Conservation (phyloP, 2,797 vertebrate genomes). For the Bovichtus variegatus region DNA sequence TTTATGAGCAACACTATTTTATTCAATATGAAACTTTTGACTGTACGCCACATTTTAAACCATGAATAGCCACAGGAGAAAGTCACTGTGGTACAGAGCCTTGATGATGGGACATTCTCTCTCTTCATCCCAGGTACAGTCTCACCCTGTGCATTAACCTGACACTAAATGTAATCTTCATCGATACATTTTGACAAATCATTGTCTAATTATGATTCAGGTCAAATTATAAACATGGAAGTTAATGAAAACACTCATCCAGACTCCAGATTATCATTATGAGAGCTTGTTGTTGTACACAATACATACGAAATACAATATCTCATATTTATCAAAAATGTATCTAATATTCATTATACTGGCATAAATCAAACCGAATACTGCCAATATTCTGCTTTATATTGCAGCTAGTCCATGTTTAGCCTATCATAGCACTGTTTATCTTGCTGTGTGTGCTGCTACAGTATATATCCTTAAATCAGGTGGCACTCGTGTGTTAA, state of each 20-base stretch:
- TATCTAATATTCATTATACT: not conserved
- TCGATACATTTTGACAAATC: too few species aligned
- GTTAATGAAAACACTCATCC: not conserved
- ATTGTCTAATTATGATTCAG: not conserved
- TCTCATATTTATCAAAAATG: not conserved
- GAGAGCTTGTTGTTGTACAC: not conserved
- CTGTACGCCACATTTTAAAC: not conserved
- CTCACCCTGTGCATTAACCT: not conserved
- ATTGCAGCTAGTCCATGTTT: not conserved
- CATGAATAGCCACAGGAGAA: not conserved
- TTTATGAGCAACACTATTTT: not conserved
- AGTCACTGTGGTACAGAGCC: not conserved
- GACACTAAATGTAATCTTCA: not conserved
- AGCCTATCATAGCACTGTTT: not conserved
- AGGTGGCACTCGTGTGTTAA: not conserved
- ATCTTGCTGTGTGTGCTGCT: not conserved
- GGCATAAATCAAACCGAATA: not conserved
- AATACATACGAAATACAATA: not conserved
- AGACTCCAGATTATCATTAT: not conserved
- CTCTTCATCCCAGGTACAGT: not conserved
- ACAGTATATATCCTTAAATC: not conserved
- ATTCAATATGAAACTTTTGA: conserved; percentile 3
- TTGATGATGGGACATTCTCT: not conserved
- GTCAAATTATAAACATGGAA: not conserved
- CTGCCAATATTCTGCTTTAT: not conserved